phyloP scores from a whole-genome alignment of 1,140 invertebrate genomes.

The Phenacoccus solenopsis region DNA sequence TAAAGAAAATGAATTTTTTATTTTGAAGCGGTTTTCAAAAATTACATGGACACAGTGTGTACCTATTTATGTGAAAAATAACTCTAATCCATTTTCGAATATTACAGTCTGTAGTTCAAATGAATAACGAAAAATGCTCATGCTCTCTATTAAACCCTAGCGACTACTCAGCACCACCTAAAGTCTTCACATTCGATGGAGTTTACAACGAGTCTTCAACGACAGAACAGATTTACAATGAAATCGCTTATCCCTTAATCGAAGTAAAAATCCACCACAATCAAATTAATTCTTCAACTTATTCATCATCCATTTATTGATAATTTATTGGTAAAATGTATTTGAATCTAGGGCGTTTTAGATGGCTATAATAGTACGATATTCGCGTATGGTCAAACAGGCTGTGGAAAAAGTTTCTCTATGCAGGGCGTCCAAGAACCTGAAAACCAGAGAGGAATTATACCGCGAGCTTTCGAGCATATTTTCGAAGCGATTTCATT shows the following conservation, averaged over 20 bases:
- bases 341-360: conserved; percentile 50
- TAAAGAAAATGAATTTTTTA: no score
- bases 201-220: conserved; percentile 39
- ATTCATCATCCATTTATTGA: neutral
- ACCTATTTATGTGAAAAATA: no score
- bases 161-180: conserved; percentile 45
- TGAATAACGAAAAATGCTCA: conserved; percentile 44
- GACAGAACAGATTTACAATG: conserved; percentile 54
- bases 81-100: no score
- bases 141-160: conserved; percentile 45
- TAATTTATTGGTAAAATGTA: neutral
- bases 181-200: conserved; percentile 64
- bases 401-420: conserved; percentile 68
- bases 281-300: neutral
- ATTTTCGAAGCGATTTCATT: conserved; percentile 84
- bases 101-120: conserved; percentile 55
- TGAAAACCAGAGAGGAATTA: conserved; percentile 51
- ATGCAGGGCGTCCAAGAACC: conserved; percentile 58
- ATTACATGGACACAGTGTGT: no score
- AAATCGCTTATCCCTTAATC: conserved; percentile 56
- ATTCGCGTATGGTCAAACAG: conserved; percentile 80
- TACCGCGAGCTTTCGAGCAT: conserved; percentile 79
- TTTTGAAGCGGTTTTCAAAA: no score
- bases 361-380: conserved; percentile 81
- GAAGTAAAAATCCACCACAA: conserved; percentile 33